Evolutionary conservation across 2,113 vertebrate genomes (phyloP).

Genomic region (Tachuris rubrigastra): DNA sequence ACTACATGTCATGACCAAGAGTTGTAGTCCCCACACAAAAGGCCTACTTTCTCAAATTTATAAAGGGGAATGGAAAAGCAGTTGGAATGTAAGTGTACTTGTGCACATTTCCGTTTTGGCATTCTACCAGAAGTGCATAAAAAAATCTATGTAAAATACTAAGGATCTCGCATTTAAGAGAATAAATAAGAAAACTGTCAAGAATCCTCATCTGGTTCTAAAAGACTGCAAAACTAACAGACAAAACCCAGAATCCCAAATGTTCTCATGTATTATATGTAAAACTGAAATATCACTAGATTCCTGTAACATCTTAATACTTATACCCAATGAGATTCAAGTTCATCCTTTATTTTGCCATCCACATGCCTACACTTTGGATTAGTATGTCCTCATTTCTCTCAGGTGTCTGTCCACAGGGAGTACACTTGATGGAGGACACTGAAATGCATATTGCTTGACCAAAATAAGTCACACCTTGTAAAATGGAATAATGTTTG

Average conservation of each 20-base stretch:
- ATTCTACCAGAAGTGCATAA: neutral
- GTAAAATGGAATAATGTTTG: neutral
- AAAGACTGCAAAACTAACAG: neutral
- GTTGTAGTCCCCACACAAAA: neutral
- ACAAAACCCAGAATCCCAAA: neutral
- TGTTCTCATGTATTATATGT: fast-evolving
- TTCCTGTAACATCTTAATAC: neutral
- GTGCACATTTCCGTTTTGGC: neutral
- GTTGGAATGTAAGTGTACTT: neutral
- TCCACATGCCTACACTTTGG: neutral
- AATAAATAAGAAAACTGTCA: neutral
- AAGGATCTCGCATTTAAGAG: neutral
- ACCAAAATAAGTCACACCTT: neutral
- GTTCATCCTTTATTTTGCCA: neutral
- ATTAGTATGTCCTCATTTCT: neutral
- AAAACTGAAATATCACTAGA: neutral
- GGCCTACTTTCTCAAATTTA: neutral
- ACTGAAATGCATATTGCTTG: neutral
- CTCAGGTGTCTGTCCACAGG: neutral
- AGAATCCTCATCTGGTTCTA: neutral
- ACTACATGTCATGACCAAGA: neutral
- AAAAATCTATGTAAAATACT: neutral
- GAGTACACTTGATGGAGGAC: neutral
- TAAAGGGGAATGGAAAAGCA: neutral
- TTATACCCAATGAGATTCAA: neutral